These are phyloP conservation scores for Sinhomidia bicolor DNA, from an alignment of 2,888 invertebrate species.

Conservation along the genomic window DNA sequence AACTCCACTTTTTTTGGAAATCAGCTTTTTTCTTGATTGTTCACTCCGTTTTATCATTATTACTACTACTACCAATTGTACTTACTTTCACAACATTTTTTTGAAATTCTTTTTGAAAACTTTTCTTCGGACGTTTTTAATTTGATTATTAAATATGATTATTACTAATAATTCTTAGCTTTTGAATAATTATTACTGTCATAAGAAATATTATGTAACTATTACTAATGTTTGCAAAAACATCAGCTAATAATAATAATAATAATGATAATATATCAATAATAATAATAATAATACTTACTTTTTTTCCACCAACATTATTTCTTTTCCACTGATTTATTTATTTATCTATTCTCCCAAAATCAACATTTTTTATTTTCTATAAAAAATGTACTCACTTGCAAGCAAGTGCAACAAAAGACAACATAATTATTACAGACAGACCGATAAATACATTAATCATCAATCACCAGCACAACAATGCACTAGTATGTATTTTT, in stretches of 20 bases:
- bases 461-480: background rate
- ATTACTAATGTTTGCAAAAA: no score
- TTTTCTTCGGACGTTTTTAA: background rate
- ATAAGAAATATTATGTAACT: no score
- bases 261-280: background rate
- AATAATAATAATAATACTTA: background rate
- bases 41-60: constrained; percentile 1
- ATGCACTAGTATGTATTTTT: background rate
- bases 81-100: no score
- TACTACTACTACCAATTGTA: no score
- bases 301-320: background rate
- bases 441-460: background rate
- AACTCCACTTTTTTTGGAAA: background rate
- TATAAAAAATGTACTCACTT: no score
- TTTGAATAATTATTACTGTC: no score
- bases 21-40: background rate
- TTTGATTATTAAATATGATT: background rate
- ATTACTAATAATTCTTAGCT: background rate
- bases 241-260: no score
- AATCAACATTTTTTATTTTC: background rate
- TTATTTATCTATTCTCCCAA: background rate
- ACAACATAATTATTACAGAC: no score
- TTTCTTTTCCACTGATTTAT: background rate
- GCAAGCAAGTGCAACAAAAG: no score
- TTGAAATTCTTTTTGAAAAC: no score